phyloP scores from a whole-genome alignment of 1,140 invertebrate species.

The Brachionus angularis region DNA sequence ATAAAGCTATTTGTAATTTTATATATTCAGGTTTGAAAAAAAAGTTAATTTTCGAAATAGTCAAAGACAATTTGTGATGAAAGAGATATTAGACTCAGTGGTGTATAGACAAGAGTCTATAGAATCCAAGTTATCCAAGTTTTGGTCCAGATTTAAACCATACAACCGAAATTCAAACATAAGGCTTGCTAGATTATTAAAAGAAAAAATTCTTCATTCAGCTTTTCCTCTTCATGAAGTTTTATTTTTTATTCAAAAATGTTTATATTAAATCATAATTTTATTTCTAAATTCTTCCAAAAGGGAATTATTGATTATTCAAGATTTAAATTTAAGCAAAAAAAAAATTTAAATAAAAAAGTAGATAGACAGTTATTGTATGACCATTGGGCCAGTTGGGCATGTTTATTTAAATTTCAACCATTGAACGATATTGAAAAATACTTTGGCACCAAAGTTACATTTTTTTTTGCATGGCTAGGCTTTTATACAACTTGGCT shows the following conservation, averaged over 20 bases:
- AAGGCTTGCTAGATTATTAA: conserved; percentile 8
- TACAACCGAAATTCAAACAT: conserved; percentile 26
- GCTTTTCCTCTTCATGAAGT: conserved; percentile 42
- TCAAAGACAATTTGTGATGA: conserved; percentile 23
- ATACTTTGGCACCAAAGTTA: conserved; percentile 17
- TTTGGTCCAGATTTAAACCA: neutral
- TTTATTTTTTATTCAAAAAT: neutral
- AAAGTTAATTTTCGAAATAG: conserved; percentile 6
- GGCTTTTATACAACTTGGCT: conserved; percentile 44
- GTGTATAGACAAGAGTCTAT: neutral
- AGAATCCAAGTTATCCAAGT: neutral
- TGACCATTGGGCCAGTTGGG: conserved; percentile 34
- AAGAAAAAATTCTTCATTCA: conserved; percentile 4
- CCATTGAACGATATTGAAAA: conserved; percentile 22
- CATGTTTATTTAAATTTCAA: conserved; percentile 34
- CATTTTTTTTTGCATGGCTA: conserved; percentile 43
- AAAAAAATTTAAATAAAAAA: neutral
- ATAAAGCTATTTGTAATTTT: no score
- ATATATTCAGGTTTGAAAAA: neutral
- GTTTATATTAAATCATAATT: neutral
- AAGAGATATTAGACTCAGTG: conserved; percentile 22
- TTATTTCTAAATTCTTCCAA: neutral
- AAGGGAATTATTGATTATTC: conserved; percentile 20
- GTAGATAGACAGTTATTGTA: conserved; percentile 29
- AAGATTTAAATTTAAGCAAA: neutral